These are phyloP conservation scores for Stichodactyla helianthus DNA, from an alignment of 64 coral and sea anemone genomes.

Conservation along the genomic window DNA sequence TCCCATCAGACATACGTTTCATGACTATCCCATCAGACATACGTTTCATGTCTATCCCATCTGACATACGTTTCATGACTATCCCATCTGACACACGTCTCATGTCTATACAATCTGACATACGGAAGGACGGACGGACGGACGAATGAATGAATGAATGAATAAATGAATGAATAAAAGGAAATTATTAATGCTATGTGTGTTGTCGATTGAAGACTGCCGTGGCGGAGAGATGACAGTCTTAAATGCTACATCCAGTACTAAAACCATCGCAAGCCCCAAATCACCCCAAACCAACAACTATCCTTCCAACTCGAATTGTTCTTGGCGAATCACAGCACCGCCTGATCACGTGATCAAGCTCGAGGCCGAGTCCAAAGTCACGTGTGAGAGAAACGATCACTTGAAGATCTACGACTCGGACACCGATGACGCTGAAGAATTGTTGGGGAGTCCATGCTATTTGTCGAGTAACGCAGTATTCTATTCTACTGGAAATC, in stretches of 20 bases:
- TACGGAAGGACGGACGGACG: too few species aligned
- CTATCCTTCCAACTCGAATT: background rate
- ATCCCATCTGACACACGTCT: too few species aligned
- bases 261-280: background rate
- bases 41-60: too few species aligned
- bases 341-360: background rate
- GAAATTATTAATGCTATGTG: too few species aligned
- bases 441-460: background rate
- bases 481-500: background rate
- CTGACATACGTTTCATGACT: too few species aligned
- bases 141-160: too few species aligned
- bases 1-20: too few species aligned
- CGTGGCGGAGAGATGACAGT: background rate
- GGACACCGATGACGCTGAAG: background rate
- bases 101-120: too few species aligned
- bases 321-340: background rate
- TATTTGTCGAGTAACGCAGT: background rate
- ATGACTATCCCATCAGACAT: too few species aligned
- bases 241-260: background rate
- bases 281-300: background rate
- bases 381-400: background rate
- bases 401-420: conserved; percentile 5
- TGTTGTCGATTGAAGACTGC: background rate
- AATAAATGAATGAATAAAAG: too few species aligned
- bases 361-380: background rate